Base-by-base conservation (phyloP, 2,797 vertebrate genomes). In the Sebastiscus tertius region DNA sequence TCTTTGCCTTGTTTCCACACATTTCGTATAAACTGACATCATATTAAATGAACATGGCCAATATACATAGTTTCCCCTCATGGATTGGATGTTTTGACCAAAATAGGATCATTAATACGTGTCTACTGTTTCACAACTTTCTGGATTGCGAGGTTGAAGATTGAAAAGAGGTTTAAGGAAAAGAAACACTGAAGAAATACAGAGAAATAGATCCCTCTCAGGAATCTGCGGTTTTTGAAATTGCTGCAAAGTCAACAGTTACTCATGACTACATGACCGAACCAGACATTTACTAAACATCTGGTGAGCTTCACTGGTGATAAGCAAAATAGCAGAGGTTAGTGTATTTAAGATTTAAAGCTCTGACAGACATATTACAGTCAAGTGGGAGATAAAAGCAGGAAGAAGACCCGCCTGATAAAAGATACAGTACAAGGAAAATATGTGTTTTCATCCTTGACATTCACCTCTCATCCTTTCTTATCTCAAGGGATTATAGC, bases 151-250 rank as follows among this genome's bases (percentile, higher is more conserved):
- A 24, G 10, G 33, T 14, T 60, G 31, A 4, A 42, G 54, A 68
- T 4, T 36, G 31, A 70, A 58, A 14, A 24, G 3, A 0, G 24
- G 3, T 64, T 9, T 13, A 16, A 26, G 46, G 29, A 33, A 14
- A 55, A 72, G 29, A 27, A 77, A 56, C 22, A 56, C 26, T 80
- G 60, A 72, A 80, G 72, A 87, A 56, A 74, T 11, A 42, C 29
- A 74, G 59, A 68, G 59, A 42, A 11, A 12, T 11, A 54, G 65
- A 78, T 42, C 76, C 39, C 61, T 82, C 60, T 24, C 49, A 69
- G 81, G 78, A 84, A 84, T 89, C 73, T 87, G 85, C 13, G 61
- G 75, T 69, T 90, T 14, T 64, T 70, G 59, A 84, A 74, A 29
- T 73, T 62, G 83, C 72, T 62, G 74, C 81, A 76, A 78, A 75